phyloP scores from a whole-genome alignment of 2,797 vertebrate genomes.

The Oophaga sylvatica region DNA sequence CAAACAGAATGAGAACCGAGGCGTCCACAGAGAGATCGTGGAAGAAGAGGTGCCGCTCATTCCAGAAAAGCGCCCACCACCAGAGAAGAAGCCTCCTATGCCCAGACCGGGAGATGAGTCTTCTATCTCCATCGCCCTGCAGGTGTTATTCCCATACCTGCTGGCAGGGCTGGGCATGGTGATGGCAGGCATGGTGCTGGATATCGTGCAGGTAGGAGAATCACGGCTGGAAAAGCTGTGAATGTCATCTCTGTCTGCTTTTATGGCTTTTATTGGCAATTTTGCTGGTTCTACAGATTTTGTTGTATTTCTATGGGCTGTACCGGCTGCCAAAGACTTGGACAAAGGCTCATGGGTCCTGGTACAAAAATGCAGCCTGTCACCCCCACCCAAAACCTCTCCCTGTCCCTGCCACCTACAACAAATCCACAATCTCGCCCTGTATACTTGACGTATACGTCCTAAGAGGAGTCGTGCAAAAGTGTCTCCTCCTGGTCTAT shows the following conservation, averaged over 20 bases:
- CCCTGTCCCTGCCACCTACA: no score
- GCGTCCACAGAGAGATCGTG: slow-evolving; percentile 65
- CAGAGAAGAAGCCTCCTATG: slow-evolving; percentile 72
- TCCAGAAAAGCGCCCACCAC: slow-evolving; percentile 70
- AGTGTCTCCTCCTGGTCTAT: no score
- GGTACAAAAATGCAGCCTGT: no score
- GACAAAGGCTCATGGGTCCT: no score
- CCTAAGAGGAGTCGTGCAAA: no score
- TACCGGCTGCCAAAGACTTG: background rate
- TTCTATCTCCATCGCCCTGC: slow-evolving; percentile 74
- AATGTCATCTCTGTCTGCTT: background rate
- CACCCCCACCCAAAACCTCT: no score
- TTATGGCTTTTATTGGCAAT: background rate
- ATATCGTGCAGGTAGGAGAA: slow-evolving; percentile 83
- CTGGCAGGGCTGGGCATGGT: slow-evolving; percentile 87
- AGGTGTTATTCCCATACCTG: slow-evolving; percentile 82
- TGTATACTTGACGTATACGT: no score
- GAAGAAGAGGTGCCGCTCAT: slow-evolving; percentile 74
- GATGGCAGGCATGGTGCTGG: slow-evolving; percentile 84
- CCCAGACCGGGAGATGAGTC: slow-evolving; percentile 77
- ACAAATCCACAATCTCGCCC: no score
- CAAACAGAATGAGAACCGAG: slow-evolving; percentile 71
- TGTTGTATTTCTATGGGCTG: background rate
- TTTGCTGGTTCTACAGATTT: background rate
- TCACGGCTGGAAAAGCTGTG: no score